Evolutionary conservation across 2,888 invertebrate species (phyloP).

Genomic region (Cataglyphis albicans): DNA sequence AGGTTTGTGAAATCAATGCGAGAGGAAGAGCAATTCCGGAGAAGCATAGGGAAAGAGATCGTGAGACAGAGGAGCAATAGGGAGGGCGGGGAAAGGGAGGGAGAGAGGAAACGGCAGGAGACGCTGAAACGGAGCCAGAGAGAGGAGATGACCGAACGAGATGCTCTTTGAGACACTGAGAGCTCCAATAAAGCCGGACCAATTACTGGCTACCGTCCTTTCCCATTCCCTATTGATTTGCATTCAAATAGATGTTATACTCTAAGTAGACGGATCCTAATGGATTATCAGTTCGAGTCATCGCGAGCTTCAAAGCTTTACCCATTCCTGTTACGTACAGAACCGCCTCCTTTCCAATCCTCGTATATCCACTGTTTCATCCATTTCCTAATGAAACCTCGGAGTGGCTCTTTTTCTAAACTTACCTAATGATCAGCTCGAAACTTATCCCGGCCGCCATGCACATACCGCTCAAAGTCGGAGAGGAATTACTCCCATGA

Average conservation of each 20-base stretch:
- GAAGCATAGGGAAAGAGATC: slow-evolving; percentile 70
- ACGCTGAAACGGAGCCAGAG: slow-evolving; percentile 66
- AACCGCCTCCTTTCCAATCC: slow-evolving; percentile 82
- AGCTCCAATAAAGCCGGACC: slow-evolving; percentile 86
- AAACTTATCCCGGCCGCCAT: slow-evolving; percentile 73
- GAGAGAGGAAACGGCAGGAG: slow-evolving; percentile 71
- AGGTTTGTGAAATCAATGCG: slow-evolving; percentile 65
- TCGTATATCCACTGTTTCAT: slow-evolving; percentile 83
- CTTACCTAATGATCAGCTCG: slow-evolving; percentile 80
- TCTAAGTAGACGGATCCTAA: slow-evolving; percentile 86
- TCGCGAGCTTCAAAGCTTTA: slow-evolving; percentile 85
- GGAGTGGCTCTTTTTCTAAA: slow-evolving; percentile 82
- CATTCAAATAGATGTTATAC: slow-evolving; percentile 86
- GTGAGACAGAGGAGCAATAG: slow-evolving; percentile 67
- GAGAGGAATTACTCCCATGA: slow-evolving; percentile 63
- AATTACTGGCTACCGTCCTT: slow-evolving; percentile 85
- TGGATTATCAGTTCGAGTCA: slow-evolving; percentile 86
- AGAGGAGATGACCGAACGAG: slow-evolving; percentile 86
- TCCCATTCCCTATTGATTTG: slow-evolving; percentile 86
- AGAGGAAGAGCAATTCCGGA: slow-evolving; percentile 65
- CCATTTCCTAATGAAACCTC: slow-evolving; percentile 84
- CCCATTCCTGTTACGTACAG: slow-evolving; percentile 73
- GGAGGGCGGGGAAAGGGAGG: slow-evolving; percentile 58
- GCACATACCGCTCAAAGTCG: slow-evolving; percentile 55
- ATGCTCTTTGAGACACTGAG: slow-evolving; percentile 86